Evolutionary conservation across 2,797 vertebrate genomes (phyloP).

Genomic region (Morus bassanus): DNA sequence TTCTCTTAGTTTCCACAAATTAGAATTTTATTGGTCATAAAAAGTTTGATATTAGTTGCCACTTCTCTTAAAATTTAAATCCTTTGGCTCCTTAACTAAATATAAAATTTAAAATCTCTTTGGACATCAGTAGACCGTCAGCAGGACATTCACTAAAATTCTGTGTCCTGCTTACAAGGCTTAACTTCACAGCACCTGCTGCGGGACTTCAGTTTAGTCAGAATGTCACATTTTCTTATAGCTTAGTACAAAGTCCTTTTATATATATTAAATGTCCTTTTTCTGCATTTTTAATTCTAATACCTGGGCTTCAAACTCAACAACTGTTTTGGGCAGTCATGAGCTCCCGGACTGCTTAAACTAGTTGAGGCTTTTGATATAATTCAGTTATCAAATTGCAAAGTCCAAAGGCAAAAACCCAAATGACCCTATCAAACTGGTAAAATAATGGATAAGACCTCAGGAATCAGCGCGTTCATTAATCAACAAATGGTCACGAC

Average conservation of each 20-base stretch:
- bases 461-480: background rate
- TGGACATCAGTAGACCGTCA: background rate
- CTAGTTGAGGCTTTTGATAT: background rate
- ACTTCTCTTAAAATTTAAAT: background rate
- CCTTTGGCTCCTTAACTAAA: background rate
- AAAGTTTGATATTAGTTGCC: background rate
- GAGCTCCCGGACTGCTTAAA: background rate
- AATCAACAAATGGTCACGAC: background rate
- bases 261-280: background rate
- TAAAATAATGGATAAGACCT: background rate
- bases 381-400: background rate
- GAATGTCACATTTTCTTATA: background rate
- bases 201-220: background rate
- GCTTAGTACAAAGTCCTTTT: background rate
- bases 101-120: background rate
- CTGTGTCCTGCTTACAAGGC: background rate
- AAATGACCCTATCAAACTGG: background rate
- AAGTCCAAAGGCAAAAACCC: background rate
- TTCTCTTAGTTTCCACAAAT: background rate
- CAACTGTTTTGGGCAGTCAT: background rate
- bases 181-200: background rate
- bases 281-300: constrained; percentile 7
- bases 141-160: background rate
- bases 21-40: background rate
- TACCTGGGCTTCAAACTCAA: background rate